Conservation (phyloP, 2,113 vertebrate genomes). For the Microcebus lehilahytsara region DNA sequence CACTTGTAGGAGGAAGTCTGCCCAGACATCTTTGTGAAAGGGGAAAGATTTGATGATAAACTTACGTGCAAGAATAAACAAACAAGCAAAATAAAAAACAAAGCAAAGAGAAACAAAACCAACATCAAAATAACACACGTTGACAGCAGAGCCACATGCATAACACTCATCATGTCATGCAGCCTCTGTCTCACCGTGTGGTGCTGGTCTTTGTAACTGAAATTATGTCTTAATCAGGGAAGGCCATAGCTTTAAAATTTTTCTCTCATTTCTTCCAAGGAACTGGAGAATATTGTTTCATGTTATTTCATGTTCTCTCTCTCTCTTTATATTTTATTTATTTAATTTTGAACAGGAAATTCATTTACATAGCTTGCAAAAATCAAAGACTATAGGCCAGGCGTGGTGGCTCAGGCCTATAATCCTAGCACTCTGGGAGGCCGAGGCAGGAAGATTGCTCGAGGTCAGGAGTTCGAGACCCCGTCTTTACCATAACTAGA, state of each 20-base stretch:
- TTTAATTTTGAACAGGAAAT: slow-evolving; percentile 34
- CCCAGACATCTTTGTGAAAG: neutral
- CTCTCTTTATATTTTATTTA: neutral
- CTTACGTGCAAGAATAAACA: neutral
- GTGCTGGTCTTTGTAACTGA: neutral
- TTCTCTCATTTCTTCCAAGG: neutral
- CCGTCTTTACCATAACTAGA: too few species aligned
- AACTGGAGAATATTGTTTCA: neutral
- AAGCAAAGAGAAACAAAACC: neutral
- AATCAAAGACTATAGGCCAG: neutral
- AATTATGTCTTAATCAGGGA: neutral
- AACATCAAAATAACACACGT: neutral
- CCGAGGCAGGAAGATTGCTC: too few species aligned
- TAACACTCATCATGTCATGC: neutral
- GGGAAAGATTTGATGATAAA: neutral
- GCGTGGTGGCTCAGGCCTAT: too few species aligned
- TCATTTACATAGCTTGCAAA: neutral
- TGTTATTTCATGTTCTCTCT: neutral
- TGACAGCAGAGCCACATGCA: neutral
- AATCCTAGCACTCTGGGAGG: too few species aligned
- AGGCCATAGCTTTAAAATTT: neutral
- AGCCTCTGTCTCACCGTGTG: neutral
- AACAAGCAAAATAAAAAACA: neutral
- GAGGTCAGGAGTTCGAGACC: too few species aligned
- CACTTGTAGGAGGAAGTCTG: neutral